Evolutionary conservation across 1,140 invertebrate species (phyloP), one percentile per base, ranked within the genome.

Genomic region (Helicoverpa armigera): DNA sequence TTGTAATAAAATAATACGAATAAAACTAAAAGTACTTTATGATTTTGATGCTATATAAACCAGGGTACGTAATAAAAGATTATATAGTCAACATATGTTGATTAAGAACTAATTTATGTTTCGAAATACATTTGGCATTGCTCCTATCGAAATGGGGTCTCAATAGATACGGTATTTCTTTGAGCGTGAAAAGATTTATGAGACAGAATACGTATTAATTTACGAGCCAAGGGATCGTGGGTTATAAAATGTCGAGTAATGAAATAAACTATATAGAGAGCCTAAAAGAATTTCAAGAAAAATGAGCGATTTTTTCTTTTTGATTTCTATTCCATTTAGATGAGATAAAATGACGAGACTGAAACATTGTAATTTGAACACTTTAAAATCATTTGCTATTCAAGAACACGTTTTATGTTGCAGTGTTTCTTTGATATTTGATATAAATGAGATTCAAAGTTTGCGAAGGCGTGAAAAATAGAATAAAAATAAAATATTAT

Each of bases 191-290:
- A 73, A 73, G 70, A 73, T 73, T 73, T 58, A 73, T 73, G 70
- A 54, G 50, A 72, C 69, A 58, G 70, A 43, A 43, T 58, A 58
- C 53, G 70, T 73, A 73, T 73, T 73, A 73, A 73, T 73, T 73
- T 73, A 73, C 53, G 53, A 58, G 23, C 70, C 14, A 54, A 51
- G 16, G 14, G 53, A 58, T 58, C 23, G 14, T 29, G 23, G 51
- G 43, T 73, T 16, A 58, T 14, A 35, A 73, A 70, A 58, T 56
- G 51, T 73, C 53, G 14, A n/a, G 53, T 12, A 73, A 73, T 73
- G 70, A 16, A 73, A 73, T 54, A 72, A 56, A 73, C 29, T 72
- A 54, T 72, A 7, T 58, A 7, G 14, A 73, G 29, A 73, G 50
- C 53, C 14, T 43, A 56, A 73, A 31, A 58, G 53, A 43, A 73